Base-by-base conservation (phyloP, 2,113 vertebrate genomes). In the Nycticryphes semicollaris region DNA sequence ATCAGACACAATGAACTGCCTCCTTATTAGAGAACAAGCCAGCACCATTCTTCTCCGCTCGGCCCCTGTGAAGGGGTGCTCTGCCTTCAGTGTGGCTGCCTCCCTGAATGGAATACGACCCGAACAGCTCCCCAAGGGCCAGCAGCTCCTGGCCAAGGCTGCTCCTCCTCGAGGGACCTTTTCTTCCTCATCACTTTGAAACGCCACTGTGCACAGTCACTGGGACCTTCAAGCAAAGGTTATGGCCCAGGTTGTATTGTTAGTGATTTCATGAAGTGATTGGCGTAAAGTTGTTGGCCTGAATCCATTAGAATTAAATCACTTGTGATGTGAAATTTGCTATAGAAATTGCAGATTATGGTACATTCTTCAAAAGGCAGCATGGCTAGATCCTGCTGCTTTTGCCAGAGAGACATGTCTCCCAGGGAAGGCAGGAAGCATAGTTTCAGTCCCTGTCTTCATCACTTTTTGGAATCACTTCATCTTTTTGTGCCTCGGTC, bases 1-100 rank as follows among this genome's bases (percentile, higher is more conserved):
- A 92, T 62, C 91, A 85, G 66, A 39, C 62, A 51, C 73, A 82
- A 84, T 73, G 66, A 94, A 94, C 72, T 79, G 76, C 87, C 53
- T 94, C 59, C 75, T 74, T 87, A 10, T 48, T 70, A 84, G 37
- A 76, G 70, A 70, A 33, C 69, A 31, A 35, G 62, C 20, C 69
- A n/a, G 14, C 62, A 51, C 45, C 67, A 41, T 57, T 39, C 47
- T 35, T 10, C 54, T 50, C 54, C 50, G 81, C 37, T 23, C 60
- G 0, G 63, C 41, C 62, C 6, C 41, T 48, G 16, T 0, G 2
- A 11, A 69, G 25, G 66, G n/a, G 9, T 21, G 24, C 8, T 3
- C 21, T 30, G 24, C 14, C 54, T 45, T 20, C 4, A 0, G 21
- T 5, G 1, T 6, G 14, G 45, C 43, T 50, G n/a, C 19, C 48